Evolutionary conservation across 1,140 invertebrate genomes (phyloP), one percentile per base, ranked within the genome.

Genomic region (Achroia grisella): DNA sequence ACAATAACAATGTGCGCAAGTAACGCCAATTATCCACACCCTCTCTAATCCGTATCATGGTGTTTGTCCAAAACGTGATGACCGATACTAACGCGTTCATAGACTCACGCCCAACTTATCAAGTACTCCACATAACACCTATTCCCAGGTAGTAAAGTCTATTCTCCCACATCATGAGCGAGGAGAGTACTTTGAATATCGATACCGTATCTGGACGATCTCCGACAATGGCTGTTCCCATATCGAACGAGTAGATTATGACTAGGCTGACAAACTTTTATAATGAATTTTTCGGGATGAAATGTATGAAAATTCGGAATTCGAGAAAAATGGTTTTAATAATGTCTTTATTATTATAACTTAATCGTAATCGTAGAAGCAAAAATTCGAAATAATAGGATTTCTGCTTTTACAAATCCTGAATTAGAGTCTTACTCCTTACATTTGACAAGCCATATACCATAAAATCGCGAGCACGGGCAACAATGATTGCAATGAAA

Each of bases 241-340:
- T 81, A 79, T 77, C 76, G 66, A 72, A 71, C 59, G 50, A 54
- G 56, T 63, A 46, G 64, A 79, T 78, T n/a, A n/a, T n/a, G n/a
- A n/a, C n/a, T n/a, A n/a, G n/a, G n/a, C n/a, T n/a, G n/a, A n/a
- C n/a, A n/a, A n/a, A n/a, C n/a, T n/a, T n/a, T n/a, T n/a, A n/a
- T n/a, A n/a, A n/a, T n/a, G n/a, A n/a, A n/a, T n/a, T n/a, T n/a
- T n/a, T n/a, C n/a, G n/a, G n/a, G n/a, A n/a, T n/a, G n/a, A n/a
- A n/a, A n/a, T n/a, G n/a, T n/a, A n/a, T n/a, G n/a, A n/a, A n/a
- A n/a, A n/a, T n/a, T n/a, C n/a, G n/a, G n/a, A n/a, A n/a, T n/a
- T n/a, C n/a, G n/a, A n/a, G n/a, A n/a, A n/a, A n/a, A n/a, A n/a
- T n/a, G n/a, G n/a, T n/a, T n/a, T n/a, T n/a, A n/a, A n/a, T n/a